Evolutionary conservation across 2,888 invertebrate genomes (phyloP).

Genomic region (Dynastes grantii): DNA sequence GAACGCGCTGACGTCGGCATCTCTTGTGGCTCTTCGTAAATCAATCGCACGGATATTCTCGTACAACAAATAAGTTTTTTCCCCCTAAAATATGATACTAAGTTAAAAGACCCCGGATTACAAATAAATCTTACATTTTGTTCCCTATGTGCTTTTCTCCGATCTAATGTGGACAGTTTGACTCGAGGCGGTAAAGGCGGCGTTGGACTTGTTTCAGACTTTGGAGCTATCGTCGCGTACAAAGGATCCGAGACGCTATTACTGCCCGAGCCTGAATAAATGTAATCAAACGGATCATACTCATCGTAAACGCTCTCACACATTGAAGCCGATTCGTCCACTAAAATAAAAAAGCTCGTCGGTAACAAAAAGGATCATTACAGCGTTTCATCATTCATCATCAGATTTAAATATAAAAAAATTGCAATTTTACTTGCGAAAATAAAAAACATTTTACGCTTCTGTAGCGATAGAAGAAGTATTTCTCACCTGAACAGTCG

Average conservation of each 20-base stretch:
- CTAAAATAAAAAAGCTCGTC: slow-evolving; percentile 61
- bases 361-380: background rate
- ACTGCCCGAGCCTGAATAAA: slow-evolving; percentile 77
- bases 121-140: slow-evolving; percentile 44
- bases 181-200: slow-evolving; percentile 75
- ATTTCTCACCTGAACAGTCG: slow-evolving; percentile 74
- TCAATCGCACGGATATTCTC: slow-evolving; percentile 80
- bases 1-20: slow-evolving; percentile 87
- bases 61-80: slow-evolving; percentile 77
- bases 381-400: background rate
- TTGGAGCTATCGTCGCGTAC: slow-evolving; percentile 79
- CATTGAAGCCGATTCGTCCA: slow-evolving; percentile 74
- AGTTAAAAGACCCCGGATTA: slow-evolving; percentile 8
- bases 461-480: slow-evolving; percentile 50
- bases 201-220: slow-evolving; percentile 73
- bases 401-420: background rate
- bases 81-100: slow-evolving; percentile 64
- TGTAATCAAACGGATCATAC: slow-evolving; percentile 86
- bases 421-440: background rate
- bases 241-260: slow-evolving; percentile 79
- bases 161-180: slow-evolving; percentile 72
- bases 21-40: slow-evolving; percentile 72
- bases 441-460: background rate
- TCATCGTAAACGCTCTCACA: slow-evolving; percentile 81
- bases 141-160: slow-evolving; percentile 62